Evolutionary conservation across 2,888 invertebrate species (phyloP), one percentile per base, ranked within the genome.

Genomic region (Andrena bucephala): DNA sequence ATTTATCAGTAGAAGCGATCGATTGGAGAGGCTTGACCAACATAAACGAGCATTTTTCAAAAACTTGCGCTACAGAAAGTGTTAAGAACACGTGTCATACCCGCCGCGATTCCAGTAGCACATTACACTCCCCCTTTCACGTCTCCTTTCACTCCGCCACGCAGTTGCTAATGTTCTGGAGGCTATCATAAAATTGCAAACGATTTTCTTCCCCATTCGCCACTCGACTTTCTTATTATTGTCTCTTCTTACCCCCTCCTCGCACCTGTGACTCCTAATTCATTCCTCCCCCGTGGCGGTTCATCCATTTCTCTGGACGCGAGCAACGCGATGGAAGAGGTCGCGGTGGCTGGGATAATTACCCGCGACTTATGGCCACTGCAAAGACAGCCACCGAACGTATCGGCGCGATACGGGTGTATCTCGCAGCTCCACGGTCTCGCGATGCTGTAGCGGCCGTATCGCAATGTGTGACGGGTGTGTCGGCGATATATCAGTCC

Each of bases 401-500:
- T 70, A 78, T 85, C 71, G 67, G 63, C 67, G 68, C 62, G 36
- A 60, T 76, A 79, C 67, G 76, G 67, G 63, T 76, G 59, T 62
- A 73, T 67, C 72, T 76, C 42, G 80, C 75, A 78, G 77, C 83
- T 57, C 57, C 75, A 75, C 88, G 71, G 80, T 67, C 76, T 84
- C 68, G 80, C 79, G 76, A 60, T 63, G 66, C 77, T 76, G 76
- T 89, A 89, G 89, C 87, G 89, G 76, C 62, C 85, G 83, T 89
- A 85, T 88, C 88, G 88, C 85, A 83, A 89, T 88, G 88, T 88
- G 88, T 85, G 86, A 88, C 89, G 88, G 88, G 89, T 86, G 89
- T 89, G 88, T 88, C 89, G 86, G 88, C 85, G 77, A 85, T 88
- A 86, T 86, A 88, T 88, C 87, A 89, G 86, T 88, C 85, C 42